Conservation (phyloP, 2,888 invertebrate genomes). For the Tetragnatha montana region DNA sequence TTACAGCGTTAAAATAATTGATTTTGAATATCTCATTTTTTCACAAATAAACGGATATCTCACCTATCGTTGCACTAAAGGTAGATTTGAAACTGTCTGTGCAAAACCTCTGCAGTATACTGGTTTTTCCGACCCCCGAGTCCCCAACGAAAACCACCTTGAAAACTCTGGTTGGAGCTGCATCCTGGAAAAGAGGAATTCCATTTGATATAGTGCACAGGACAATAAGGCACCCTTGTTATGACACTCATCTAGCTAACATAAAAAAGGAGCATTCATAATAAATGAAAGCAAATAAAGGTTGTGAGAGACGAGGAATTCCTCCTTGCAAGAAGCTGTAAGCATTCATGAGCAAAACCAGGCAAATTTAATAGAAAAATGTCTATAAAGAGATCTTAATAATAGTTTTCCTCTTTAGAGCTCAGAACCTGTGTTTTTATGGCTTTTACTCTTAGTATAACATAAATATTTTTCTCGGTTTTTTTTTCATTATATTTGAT, state of each 20-base stretch:
- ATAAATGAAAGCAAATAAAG: no score
- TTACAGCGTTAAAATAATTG: no score
- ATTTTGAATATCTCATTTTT: no score
- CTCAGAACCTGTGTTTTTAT: no score
- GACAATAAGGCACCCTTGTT: not conserved
- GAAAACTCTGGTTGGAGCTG: slow-evolving; percentile 75
- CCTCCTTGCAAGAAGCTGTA: not conserved
- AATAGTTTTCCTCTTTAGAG: no score
- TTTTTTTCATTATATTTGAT: no score
- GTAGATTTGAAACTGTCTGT: slow-evolving; percentile 78
- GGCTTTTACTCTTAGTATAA: no score
- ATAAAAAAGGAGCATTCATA: not conserved
- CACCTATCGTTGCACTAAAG: slow-evolving; percentile 79
- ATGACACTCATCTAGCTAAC: not conserved
- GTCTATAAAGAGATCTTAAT: no score
- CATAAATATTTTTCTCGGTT: no score
- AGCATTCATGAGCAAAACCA: not conserved
- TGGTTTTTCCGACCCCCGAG: slow-evolving; percentile 80
- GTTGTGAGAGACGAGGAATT: not conserved
- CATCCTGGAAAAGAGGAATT: slow-evolving; percentile 28
- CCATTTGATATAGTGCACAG: not conserved
- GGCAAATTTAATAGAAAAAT: not conserved
- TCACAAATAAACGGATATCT: not conserved
- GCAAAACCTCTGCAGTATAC: slow-evolving; percentile 79
- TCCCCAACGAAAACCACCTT: slow-evolving; percentile 80